phyloP scores from a whole-genome alignment of 1,140 invertebrate genomes.

The Cotesia chilonis region DNA sequence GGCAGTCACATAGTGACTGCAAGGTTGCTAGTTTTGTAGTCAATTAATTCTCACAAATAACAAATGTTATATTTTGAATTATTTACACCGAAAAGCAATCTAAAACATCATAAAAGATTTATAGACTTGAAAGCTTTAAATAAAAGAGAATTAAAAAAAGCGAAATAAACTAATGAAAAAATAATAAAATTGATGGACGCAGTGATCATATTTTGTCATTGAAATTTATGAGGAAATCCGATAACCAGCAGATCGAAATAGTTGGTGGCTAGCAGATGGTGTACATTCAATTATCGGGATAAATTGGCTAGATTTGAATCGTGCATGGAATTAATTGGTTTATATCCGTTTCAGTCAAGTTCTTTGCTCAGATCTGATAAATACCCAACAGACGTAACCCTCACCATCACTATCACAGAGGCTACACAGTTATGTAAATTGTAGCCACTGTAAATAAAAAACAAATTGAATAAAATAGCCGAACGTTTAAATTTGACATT shows the following conservation, averaged over 20 bases:
- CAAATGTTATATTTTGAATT: too few species aligned
- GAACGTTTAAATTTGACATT: background rate
- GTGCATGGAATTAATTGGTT: constrained; percentile 29
- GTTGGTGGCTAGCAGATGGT: constrained; percentile 21
- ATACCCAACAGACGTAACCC: too few species aligned
- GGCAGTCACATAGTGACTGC: too few species aligned
- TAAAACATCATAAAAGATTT: too few species aligned
- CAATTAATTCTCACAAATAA: too few species aligned
- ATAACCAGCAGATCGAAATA: background rate
- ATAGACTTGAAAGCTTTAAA: too few species aligned
- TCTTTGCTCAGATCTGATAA: constrained; percentile 7
- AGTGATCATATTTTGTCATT: constrained; percentile 2
- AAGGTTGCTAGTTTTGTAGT: too few species aligned
- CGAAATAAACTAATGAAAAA: background rate
- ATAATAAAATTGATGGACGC: background rate
- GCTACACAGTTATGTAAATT: too few species aligned
- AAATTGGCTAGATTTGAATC: constrained; percentile 29
- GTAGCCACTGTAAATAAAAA: background rate
- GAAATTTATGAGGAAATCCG: constrained; percentile 11
- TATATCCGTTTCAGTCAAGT: constrained; percentile 16
- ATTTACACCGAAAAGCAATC: too few species aligned
- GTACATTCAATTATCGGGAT: constrained; percentile 32
- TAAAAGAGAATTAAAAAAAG: background rate
- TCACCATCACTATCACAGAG: background rate
- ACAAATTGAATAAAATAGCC: background rate